Base-by-base conservation (phyloP, 2,888 invertebrate species). In the Heteromyza rotundicornis region DNA sequence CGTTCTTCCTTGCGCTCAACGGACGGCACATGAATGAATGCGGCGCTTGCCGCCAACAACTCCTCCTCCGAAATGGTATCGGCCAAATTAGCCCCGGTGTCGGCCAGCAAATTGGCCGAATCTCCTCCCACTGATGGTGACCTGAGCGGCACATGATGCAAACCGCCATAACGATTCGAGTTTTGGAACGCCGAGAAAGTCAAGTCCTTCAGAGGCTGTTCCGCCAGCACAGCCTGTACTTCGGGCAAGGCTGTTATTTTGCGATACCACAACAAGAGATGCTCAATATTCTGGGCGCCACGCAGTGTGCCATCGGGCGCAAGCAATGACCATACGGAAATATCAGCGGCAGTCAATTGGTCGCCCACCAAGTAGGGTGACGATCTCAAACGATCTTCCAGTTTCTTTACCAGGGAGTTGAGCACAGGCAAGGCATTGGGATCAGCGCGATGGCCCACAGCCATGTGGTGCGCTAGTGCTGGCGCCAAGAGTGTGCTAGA, bases 281-380 rank as follows among this genome's bases (percentile, higher is more conserved):
- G 84, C 0, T 80, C 78, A 62, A 85, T 86, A 27, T 87, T 85
- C 1, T 83, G 81, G 20, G 88, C 79, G 64, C 89, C 89, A 64
- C 87, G 86, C 10, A 89, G 80, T 47, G 87, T 87, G n/a, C 85
- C 85, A 68, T 87, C 88, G 0, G 90, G 91, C 75, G 90, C 92
- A 2, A 94, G 70, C 1, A 89, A 87, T 47, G 88, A 87, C 91
- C 92, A 94, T 64, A 93, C 84, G 2, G 88, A 86, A 58, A 91
- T 84, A 81, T 94, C 94, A 0, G 89, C 90, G 2, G 89, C 84
- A 19, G 89, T 87, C 23, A 91, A 61, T 66, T 86, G 85, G 62
- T 86, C 85, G 70, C 88, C 88, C 54, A 88, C 83, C 68, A 92
- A 78, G 80, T 85, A 90, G 54, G 86, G 77, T 35, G 86, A 85